Base-by-base conservation (phyloP, 1,140 invertebrate species). In the Protaetia brevitarsis region DNA sequence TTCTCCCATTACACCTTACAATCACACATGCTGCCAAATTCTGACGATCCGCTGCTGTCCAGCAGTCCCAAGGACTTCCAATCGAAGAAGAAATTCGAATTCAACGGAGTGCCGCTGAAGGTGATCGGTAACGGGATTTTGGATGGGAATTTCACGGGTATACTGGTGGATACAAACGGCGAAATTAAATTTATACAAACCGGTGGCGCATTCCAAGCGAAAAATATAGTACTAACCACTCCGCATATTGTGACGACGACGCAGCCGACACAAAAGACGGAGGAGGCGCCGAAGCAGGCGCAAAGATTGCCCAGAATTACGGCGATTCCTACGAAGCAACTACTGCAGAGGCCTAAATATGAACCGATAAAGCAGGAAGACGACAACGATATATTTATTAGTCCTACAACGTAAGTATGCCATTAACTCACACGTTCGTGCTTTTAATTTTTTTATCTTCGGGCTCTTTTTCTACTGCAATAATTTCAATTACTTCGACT, bases 11-110 rank as follows among this genome's bases (percentile, higher is more conserved):
- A 83, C 62, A 79, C 81, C 0, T 74, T 89, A 2, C 87, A 89
- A 72, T 87, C 83, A 31, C 87, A 89, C 73, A 89, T 90, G 88
- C 90, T 93, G 89, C 85, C 90, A 5, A 93, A 92, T 74, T 93
- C 91, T 0, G 90, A 93, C 69, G 91, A 93, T 76, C 91, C 91
- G 0, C 73, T 93, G 0, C 74, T 93, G 13, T 93, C 90, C 0
- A 92, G 90, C 13, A 91, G 88, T 68, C 90, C 90, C 0, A 87
- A 91, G 64, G 90, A 93, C 69, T 92, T 92, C 75, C 83, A 84
- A 0, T 81, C 83, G 8, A 82, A 85, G 41, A 84, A 85, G 51
- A 83, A 83, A 68, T 86, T 87, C 65, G 86, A 87, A 69, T 85
- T 87, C 62, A 79, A 79, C 29, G 77, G 77, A 1, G 72, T 80